phyloP scores from a whole-genome alignment of 53 echinoderm and acorn worm genomes.

The Paracentrotus lividus region DNA sequence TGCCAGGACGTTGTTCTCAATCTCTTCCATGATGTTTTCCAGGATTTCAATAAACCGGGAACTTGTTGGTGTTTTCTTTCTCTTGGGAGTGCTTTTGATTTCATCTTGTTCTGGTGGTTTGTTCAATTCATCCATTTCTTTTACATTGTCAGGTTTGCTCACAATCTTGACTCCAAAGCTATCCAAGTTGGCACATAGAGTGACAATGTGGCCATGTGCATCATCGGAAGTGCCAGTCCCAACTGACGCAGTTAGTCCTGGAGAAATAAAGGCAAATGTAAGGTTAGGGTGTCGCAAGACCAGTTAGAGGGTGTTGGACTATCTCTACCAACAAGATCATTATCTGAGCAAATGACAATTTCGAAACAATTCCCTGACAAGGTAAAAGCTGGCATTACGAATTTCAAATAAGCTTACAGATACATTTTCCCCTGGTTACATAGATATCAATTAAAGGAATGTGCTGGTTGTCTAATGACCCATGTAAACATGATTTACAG shows the following conservation, averaged over 20 bases:
- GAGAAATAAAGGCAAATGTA: not conserved
- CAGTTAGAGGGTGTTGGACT: too few relatives aligned
- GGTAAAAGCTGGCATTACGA: too few relatives aligned
- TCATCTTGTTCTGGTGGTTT: slow-evolving; percentile 78
- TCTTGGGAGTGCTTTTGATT: slow-evolving; percentile 48
- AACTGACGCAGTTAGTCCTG: slow-evolving; percentile 83
- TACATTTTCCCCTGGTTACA: too few relatives aligned
- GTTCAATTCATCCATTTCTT: slow-evolving; percentile 57
- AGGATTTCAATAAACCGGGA: slow-evolving; percentile 65
- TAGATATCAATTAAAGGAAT: too few relatives aligned
- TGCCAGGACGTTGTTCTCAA: slow-evolving; percentile 47
- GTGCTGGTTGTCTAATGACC: too few relatives aligned
- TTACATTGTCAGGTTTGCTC: slow-evolving; percentile 26
- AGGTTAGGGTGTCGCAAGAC: too few relatives aligned
- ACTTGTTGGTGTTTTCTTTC: not conserved
- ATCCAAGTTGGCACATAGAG: slow-evolving; percentile 85
- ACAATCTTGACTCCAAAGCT: slow-evolving; percentile 72
- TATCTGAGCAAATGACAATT: too few relatives aligned
- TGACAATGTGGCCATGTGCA: slow-evolving; percentile 74
- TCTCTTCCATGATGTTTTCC: slow-evolving; percentile 71
- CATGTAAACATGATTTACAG: too few relatives aligned
- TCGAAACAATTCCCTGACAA: too few relatives aligned
- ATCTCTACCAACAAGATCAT: too few relatives aligned
- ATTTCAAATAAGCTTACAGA: too few relatives aligned
- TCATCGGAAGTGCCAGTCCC: slow-evolving; percentile 77